Evolutionary conservation across 1,140 invertebrate species (phyloP).

Genomic region (Drosophila ohnishii): DNA sequence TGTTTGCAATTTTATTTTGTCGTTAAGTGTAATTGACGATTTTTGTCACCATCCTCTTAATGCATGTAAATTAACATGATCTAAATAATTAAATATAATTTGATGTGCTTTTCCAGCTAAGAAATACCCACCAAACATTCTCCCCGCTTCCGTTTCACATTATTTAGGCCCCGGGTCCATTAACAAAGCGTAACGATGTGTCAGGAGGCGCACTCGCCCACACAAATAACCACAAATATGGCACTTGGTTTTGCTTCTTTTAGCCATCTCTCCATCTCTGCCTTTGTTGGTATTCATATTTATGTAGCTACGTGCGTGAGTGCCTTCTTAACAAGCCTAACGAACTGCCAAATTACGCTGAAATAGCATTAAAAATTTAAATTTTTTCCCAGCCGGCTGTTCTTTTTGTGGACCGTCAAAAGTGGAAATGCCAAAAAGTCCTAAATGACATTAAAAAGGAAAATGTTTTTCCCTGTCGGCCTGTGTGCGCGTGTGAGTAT

Average conservation of each 20-base stretch:
- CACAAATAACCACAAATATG: constrained; percentile 57
- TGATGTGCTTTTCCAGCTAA: constrained; percentile 66
- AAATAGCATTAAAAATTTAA: constrained; percentile 81
- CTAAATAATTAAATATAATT: constrained; percentile 79
- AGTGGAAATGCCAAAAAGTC: constrained; percentile 67
- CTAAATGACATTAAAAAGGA: constrained; percentile 58
- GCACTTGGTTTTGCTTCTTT: constrained; percentile 49
- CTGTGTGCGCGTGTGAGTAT: constrained; percentile 2
- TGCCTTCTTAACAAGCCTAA: constrained; percentile 72
- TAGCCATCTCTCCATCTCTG: constrained; percentile 11
- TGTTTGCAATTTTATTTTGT: not conserved
- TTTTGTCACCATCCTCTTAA: constrained; percentile 39
- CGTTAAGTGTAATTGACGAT: constrained; percentile 4
- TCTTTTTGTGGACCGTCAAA: constrained; percentile 53
- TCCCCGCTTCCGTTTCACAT: constrained; percentile 4
- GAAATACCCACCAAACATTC: constrained; percentile 18
- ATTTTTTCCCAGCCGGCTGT: constrained; percentile 49
- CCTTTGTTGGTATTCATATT: constrained; percentile 68
- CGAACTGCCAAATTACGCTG: constrained; percentile 80
- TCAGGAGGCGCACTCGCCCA: constrained; percentile 51
- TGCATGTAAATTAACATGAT: constrained; percentile 73
- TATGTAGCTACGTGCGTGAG: constrained; percentile 54
- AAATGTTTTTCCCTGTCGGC: constrained; percentile 28
- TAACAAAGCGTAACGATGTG: constrained; percentile 81
- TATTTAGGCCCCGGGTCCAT: constrained; percentile 64